These are phyloP conservation scores for Acanthurus lineatus DNA, from an alignment of 2,797 vertebrate species.

Conservation along the genomic window DNA sequence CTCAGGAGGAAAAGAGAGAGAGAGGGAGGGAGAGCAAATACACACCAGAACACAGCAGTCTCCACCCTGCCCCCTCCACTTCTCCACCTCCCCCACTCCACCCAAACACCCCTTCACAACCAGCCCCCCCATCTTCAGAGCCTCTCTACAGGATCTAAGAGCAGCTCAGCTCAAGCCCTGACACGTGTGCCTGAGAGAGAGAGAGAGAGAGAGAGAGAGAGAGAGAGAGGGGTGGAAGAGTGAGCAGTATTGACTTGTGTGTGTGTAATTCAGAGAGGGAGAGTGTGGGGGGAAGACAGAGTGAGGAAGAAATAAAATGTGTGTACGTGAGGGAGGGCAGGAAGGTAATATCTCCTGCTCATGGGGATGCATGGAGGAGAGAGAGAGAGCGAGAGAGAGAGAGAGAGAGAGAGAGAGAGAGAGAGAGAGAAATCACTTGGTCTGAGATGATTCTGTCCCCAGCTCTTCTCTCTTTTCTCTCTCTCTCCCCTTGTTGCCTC, in stretches of 20 bases:
- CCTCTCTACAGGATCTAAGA: conserved; percentile 83
- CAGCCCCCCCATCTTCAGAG: conserved; percentile 57
- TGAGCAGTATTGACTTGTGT: conserved; percentile 48
- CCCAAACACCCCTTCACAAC: conserved; percentile 37
- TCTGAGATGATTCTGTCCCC: conserved; percentile 38
- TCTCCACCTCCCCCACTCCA: conserved; percentile 22
- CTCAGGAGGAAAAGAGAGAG: conserved; percentile 53
- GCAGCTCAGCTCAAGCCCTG: conserved; percentile 81
- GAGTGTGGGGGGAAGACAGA: conserved; percentile 16
- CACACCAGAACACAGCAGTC: conserved; percentile 61
- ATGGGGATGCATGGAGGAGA: conserved; percentile 63
- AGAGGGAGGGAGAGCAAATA: conserved; percentile 51
- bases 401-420: no score
- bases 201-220: conserved; percentile 33
- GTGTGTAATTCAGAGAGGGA: conserved; percentile 12
- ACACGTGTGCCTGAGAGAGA: conserved; percentile 78
- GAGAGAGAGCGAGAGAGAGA: conserved; percentile 25
- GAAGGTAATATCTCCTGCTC: conserved; percentile 79
- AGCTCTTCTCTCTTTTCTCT: neutral
- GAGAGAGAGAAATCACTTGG: conserved; percentile 62
- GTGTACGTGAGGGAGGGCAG: conserved; percentile 49
- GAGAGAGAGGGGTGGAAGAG: conserved; percentile 36
- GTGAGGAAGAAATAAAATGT: conserved; percentile 60
- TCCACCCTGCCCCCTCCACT: conserved; percentile 44
- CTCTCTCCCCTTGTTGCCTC: neutral